Percentiles rank a stretch among this genome's conserved stretches.
Evolutionary conservation across 2,888 invertebrate species (phyloP).

Genomic region (Drosophila mayaguana): DNA sequence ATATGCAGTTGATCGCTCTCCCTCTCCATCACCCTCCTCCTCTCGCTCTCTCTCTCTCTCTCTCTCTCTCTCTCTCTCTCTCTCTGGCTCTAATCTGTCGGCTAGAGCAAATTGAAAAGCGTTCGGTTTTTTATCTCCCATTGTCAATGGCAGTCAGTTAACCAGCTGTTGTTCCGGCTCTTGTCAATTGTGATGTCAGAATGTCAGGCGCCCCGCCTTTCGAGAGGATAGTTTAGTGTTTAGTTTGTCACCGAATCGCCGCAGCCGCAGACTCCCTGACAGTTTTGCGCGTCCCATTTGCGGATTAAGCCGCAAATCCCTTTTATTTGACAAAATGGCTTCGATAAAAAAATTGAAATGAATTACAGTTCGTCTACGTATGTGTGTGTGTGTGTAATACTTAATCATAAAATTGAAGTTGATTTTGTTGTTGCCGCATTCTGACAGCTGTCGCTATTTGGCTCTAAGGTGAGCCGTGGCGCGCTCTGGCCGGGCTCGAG

Average conservation of each 20-base stretch:
- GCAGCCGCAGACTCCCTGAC: conserved; percentile 51
- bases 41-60: conserved; percentile 23
- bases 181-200: conserved; percentile 80
- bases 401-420: conserved; percentile 69
- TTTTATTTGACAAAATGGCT: conserved; percentile 78
- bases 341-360: conserved; percentile 58
- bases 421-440: conserved; percentile 63
- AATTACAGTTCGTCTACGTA: conserved; percentile 11
- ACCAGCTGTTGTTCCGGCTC: conserved; percentile 67
- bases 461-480: conserved; percentile 35
- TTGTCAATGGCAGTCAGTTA: conserved; percentile 57
- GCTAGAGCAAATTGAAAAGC: conserved; percentile 63
- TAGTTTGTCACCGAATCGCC: conserved; percentile 60
- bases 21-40: not conserved
- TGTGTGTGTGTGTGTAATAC: conserved; percentile 18
- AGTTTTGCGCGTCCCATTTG: conserved; percentile 61
- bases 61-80: conserved; percentile 12
- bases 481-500: not conserved
- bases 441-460: conserved; percentile 65
- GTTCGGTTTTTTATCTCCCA: conserved; percentile 37
- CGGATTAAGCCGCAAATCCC: conserved; percentile 75
- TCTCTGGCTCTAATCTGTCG: conserved; percentile 53
- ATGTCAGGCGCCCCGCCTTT: conserved; percentile 59
- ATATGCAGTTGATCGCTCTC: conserved; percentile 21
- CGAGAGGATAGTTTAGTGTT: conserved; percentile 39